Evolutionary conservation across 2,888 invertebrate genomes (phyloP), one percentile per base, ranked within the genome.

Genomic region (Netelia fuscicornis): DNA sequence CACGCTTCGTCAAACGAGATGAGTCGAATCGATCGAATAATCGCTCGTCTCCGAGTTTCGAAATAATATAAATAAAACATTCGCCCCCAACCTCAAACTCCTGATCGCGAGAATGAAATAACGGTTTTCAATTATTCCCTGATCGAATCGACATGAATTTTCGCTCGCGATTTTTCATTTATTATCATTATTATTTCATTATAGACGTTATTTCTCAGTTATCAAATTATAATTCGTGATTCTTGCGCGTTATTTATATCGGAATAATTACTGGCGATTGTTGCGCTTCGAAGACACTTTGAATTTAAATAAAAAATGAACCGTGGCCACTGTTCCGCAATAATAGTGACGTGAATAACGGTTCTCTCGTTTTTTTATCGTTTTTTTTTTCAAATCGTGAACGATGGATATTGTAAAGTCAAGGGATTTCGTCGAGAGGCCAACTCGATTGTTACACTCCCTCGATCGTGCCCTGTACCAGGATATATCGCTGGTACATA

Each of bases 341-440:
- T 68, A 70, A 37, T 58, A 20, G 13, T 44, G 58, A 68, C 25
- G 60, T 2, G 2, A 77, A 68, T 37, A 48, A 48, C 48, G 48
- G 11, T 48, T 48, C 13, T 13, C 48, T 48, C 48, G 11, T 48
- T 37, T 37, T 9, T 2, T 17, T 44, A 37, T 37, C 37, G 23
- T 48, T 48, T 20, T 3, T 48, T 48, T 42, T 23, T 48, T 42
- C 37, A 30, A 77, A 77, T 52, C 48, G 30, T 60, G 52, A 79
- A 56, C 42, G 62, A 42, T 62, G 42, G 11, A 62, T 79, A 71
- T 64, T 42, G 79, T 79, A 37, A 20, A 78, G 79, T 64, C 79
- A 71, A 64, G 62, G 54, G 71, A 79, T 79, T 71, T 60, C 48
- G 60, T 37, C 70, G 64, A 64, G 79, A 79, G 70, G 52, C 52